Base-by-base conservation (phyloP, 2,888 invertebrate species). In the Mythimna lalbum region DNA sequence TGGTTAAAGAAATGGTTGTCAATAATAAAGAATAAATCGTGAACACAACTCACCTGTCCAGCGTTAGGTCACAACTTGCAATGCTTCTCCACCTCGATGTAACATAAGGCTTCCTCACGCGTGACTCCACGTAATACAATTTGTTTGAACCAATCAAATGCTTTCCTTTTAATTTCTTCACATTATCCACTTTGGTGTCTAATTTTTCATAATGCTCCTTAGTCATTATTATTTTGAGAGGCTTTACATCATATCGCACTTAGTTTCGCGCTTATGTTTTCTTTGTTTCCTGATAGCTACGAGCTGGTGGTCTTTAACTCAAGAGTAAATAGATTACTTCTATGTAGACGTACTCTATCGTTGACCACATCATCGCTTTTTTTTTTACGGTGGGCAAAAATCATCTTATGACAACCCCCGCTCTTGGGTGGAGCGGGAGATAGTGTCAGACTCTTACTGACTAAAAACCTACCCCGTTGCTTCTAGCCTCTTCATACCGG, bases 11-110 rank as follows among this genome's bases (percentile, higher is more conserved):
- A 49, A 31, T 17, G 14, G 19, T 14, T 33, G 3, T 1, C 6
- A 56, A 21, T 19, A 39, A 27, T 60, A 56, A 49, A 60, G 43
- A 43, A 43, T 43, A 43, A n/a, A 53, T 47, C 3, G 36, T 50
- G 47, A 55, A 33, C 43, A 76, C 57, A 64, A 89, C 89, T 89
- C 76, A 89, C 90, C 89, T 68, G 83, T 23, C 33, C 73, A 69
- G 64, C 69, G 79, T 72, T 79, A 76, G 73, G 76, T 77, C 82
- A 79, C 83, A 74, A 81, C 87, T 88, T 87, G 75, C 79, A 78
- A 73, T 83, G 78, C 79, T 82, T 82, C 81, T 75, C 65, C 57
- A 62, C 75, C 33, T 53, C 67, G 47, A 56, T 63, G 67, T 73
- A 66, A 69, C 63, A 57, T 85, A 82, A 19, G 84, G 84, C 78